Evolutionary conservation across 1,140 invertebrate species (phyloP), one percentile per base, ranked within the genome.

Genomic region (Lepidotrigona ventralis): DNA sequence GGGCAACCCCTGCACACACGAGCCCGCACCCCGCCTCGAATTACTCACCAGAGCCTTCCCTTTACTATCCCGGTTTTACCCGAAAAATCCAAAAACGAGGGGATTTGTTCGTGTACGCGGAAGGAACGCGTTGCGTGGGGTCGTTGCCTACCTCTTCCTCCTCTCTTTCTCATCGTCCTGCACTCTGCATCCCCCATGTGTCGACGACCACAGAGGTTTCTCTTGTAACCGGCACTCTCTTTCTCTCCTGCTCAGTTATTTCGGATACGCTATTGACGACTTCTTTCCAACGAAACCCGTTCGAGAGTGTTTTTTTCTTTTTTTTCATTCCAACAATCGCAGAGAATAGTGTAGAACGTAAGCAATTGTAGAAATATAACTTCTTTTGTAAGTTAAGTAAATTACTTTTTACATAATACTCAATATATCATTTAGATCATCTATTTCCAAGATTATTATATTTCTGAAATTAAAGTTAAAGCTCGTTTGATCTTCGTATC

Each of bases 1-100:
- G 71, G 75, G 78, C 86, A 86, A 86, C 46, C 80, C 63, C 77
- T 83, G 68, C 39, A 46, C 76, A 86, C 64, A 75, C 66, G 53
- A 69, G 81, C 69, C 39, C 76, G 63, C 83, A 84, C 71, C 80
- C 86, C 79, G 81, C 81, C 72, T 88, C 89, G 88, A 90, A 90
- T 90, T 90, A 90, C 88, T 90, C 89, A 89, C 82, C 84, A 75
- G 39, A 9, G 64, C 86, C 82, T 86, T 78, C 88, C 86, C 81
- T 87, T 89, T 87, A 79, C 85, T 60, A 58, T 86, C 60, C 86
- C 83, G 86, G n/a, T 88, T 90, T 88, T 88, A 89, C 86, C 88
- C 88, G 76, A 58, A 90, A 90, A 88, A 90, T 86, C 86, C 88
- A 81, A 89, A 90, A 87, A 90, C 79, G 74, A 87, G 88, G 83